phyloP scores from a whole-genome alignment of 2,888 invertebrate genomes.

The Poecilobothrus nobilitatus region DNA sequence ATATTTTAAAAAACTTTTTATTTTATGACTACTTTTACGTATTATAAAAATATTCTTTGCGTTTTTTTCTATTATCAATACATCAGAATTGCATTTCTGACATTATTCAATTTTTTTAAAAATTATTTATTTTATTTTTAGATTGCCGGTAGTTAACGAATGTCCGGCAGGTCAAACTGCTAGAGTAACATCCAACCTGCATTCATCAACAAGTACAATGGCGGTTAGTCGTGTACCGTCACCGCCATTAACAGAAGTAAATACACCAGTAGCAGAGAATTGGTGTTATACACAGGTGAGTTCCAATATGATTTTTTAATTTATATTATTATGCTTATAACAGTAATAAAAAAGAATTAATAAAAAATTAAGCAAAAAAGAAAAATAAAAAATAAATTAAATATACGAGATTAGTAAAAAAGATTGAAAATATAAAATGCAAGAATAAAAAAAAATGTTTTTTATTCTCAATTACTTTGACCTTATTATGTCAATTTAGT shows the following conservation, averaged over 20 bases:
- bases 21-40: too few species aligned
- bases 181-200: conserved; percentile 75
- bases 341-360: too few species aligned
- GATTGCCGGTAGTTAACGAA: conserved; percentile 70
- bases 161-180: conserved; percentile 74
- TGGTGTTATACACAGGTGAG: conserved; percentile 99
- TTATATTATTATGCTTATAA: not conserved
- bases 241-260: conserved; percentile 89
- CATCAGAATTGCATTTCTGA: too few species aligned
- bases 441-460: not conserved
- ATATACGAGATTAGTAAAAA: not conserved
- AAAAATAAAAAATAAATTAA: too few species aligned
- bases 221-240: conserved; percentile 95
- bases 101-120: too few species aligned
- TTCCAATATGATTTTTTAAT: conserved; percentile 16
- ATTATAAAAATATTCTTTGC: too few species aligned
- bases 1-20: too few species aligned
- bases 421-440: not conserved
- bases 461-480: conserved; percentile 4
- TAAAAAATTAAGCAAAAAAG: too few species aligned
- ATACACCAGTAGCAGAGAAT: conserved; percentile 97
- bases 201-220: conserved; percentile 80
- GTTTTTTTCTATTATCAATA: too few species aligned
- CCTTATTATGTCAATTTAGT: conserved; percentile 3
- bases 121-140: conserved; percentile 44